These are phyloP conservation scores for Parnassius mnemosyne DNA, from an alignment of 2,888 invertebrate genomes.

Conservation along the genomic window DNA sequence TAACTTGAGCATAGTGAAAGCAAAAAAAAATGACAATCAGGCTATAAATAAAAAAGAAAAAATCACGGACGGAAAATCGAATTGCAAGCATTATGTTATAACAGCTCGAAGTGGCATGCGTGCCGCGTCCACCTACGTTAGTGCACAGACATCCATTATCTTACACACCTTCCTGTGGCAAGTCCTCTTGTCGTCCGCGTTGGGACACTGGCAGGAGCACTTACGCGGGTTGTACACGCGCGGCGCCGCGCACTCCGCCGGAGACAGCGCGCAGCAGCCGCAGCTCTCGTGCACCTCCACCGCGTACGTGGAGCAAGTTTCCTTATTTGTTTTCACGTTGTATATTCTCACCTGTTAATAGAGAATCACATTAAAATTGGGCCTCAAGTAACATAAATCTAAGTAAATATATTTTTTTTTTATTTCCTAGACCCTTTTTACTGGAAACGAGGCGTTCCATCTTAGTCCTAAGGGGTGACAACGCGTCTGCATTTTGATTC, in stretches of 20 bases:
- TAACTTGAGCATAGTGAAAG: background rate
- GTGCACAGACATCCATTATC: slow-evolving; percentile 74
- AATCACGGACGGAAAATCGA: slow-evolving; percentile 24
- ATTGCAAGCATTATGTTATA: slow-evolving; percentile 50
- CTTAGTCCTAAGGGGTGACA: too few relatives aligned
- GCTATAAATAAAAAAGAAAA: slow-evolving; percentile 8
- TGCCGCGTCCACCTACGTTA: slow-evolving; percentile 50
- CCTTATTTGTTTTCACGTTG: slow-evolving; percentile 62
- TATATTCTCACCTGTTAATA: slow-evolving; percentile 62
- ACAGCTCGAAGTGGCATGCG: slow-evolving; percentile 43
- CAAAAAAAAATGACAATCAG: background rate
- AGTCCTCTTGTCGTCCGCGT: slow-evolving; percentile 61
- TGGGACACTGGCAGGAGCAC: slow-evolving; percentile 75
- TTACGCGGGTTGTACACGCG: slow-evolving; percentile 71
- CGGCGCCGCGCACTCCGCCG: slow-evolving; percentile 53
- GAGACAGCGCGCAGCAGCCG: slow-evolving; percentile 56
- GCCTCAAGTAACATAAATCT: too few relatives aligned
- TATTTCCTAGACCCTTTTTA: too few relatives aligned
- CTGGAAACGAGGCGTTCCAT: too few relatives aligned
- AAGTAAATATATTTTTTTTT: too few relatives aligned
- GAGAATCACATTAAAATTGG: slow-evolving; percentile 2
- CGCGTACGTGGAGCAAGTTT: slow-evolving; percentile 60
- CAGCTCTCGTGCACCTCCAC: slow-evolving; percentile 66
- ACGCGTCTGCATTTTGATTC: too few relatives aligned
- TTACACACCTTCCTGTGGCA: slow-evolving; percentile 73